A percentile compares a stretch with the other conserved stretches of the same genome.
phyloP scores from a whole-genome alignment of 2,888 invertebrate species.

The Priocnemis perturbator region DNA sequence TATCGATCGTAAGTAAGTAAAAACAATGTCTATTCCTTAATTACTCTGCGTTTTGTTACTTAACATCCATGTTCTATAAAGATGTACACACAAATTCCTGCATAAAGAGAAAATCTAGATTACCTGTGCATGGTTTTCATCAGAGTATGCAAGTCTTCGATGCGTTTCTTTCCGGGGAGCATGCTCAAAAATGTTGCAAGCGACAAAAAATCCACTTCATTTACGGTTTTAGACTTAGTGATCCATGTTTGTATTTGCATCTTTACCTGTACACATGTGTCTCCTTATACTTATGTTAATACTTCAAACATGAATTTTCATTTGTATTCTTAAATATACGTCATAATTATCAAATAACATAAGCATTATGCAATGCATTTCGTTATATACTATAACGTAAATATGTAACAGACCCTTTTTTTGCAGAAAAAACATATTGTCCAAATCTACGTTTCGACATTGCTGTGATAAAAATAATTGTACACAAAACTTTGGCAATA shows the following conservation, averaged over 20 bases:
- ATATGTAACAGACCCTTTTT: too few relatives aligned
- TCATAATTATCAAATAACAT: conserved; percentile 4
- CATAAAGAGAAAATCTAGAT: conserved; percentile 21
- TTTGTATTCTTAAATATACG: conserved; percentile 2
- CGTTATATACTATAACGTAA: too few relatives aligned
- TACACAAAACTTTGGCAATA: too few relatives aligned
- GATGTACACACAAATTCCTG: conserved; percentile 23
- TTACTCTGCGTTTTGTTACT: conserved; percentile 47
- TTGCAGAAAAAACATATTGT: too few relatives aligned
- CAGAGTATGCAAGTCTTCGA: conserved; percentile 69
- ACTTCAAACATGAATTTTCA: conserved; percentile 1
- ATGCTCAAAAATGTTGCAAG: conserved; percentile 71
- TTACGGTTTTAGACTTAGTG: conserved; percentile 61
- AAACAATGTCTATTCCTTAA: conserved; percentile 54
- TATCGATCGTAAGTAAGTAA: conserved; percentile 59
- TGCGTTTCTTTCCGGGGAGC: conserved; percentile 68
- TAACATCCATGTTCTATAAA: conserved; percentile 38
- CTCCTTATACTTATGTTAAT: conserved; percentile 20
- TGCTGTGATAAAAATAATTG: too few relatives aligned
- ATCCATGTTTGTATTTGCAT: conserved; percentile 71
- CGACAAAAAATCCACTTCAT: conserved; percentile 71
- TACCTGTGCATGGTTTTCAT: conserved; percentile 72
- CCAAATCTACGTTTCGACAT: too few relatives aligned
- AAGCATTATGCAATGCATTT: too few relatives aligned
- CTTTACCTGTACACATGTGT: conserved; percentile 64